Evolutionary conservation across 2,113 vertebrate genomes (phyloP).

Genomic region (Rhodinocichla rosea): DNA sequence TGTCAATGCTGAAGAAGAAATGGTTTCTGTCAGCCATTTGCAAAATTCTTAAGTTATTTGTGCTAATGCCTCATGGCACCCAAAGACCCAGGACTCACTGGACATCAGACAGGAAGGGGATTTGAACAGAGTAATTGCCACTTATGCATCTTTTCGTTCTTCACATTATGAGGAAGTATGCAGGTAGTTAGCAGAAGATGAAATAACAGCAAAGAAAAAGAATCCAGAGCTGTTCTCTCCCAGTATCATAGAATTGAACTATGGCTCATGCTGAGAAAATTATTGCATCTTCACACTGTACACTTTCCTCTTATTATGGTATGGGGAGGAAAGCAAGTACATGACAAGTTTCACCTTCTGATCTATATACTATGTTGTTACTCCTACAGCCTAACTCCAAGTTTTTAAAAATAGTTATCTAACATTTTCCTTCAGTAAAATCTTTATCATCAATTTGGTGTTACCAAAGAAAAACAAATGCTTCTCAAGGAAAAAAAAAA

Average conservation of each 20-base stretch:
- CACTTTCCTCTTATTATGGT: not conserved
- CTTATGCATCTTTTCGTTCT: not conserved
- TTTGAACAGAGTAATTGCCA: not conserved
- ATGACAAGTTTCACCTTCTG: not conserved
- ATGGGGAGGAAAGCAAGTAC: not conserved
- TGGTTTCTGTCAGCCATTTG: not conserved
- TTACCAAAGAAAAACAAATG: not conserved
- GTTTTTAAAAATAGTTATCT: not conserved
- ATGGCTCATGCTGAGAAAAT: not conserved
- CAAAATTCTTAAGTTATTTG: not conserved
- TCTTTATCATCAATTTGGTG: not conserved
- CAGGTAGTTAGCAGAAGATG: not conserved
- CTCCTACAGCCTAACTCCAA: not conserved
- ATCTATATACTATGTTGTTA: not conserved
- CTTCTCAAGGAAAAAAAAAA: not conserved
- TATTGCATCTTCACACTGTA: not conserved
- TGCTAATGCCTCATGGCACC: not conserved
- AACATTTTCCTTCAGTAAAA: not conserved
- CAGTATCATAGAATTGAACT: not conserved
- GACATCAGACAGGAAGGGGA: not conserved
- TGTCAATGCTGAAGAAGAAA: not conserved
- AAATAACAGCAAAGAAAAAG: not conserved
- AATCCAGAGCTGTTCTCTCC: not conserved
- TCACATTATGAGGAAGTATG: not conserved
- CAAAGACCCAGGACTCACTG: not conserved